These are phyloP conservation scores for Philaethria dido DNA, from an alignment of 2,888 invertebrate genomes.

Conservation along the genomic window DNA sequence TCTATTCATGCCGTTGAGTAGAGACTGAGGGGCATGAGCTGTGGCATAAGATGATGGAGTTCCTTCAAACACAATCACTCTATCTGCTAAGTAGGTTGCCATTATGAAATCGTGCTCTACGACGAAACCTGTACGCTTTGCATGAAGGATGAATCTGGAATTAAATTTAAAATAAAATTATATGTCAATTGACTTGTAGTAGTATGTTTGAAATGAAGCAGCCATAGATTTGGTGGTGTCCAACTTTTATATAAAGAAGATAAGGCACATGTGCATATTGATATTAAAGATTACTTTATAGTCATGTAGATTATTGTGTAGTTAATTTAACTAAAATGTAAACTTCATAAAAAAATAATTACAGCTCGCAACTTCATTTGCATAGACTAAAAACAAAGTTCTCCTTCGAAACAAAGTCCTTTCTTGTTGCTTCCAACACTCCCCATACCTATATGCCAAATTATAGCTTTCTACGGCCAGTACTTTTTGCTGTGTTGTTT, in stretches of 20 bases:
- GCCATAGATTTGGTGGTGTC: no score
- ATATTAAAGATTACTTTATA: not conserved
- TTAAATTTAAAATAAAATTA: constrained; percentile 12
- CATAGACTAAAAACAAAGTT: no score
- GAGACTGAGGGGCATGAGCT: constrained; percentile 95
- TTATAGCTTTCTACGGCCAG: no score
- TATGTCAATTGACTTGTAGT: not conserved
- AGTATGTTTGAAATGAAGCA: no score
- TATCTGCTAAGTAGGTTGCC: constrained; percentile 99
- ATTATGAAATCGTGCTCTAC: constrained; percentile 99
- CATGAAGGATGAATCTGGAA: constrained; percentile 96
- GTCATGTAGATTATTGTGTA: no score
- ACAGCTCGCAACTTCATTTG: no score
- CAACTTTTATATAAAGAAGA: not conserved
- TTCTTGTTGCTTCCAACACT: no score
- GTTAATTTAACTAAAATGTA: no score
- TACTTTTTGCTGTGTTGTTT: no score
- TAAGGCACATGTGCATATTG: not conserved
- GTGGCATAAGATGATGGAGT: constrained; percentile 93
- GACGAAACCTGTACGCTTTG: constrained; percentile 99
- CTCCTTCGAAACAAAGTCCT: no score
- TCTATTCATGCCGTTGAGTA: constrained; percentile 98
- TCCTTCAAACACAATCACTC: constrained; percentile 99
- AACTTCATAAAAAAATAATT: no score
- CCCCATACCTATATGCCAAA: no score